Conservation (phyloP, 2,113 vertebrate species). For the Bambusicola thoracicus region DNA sequence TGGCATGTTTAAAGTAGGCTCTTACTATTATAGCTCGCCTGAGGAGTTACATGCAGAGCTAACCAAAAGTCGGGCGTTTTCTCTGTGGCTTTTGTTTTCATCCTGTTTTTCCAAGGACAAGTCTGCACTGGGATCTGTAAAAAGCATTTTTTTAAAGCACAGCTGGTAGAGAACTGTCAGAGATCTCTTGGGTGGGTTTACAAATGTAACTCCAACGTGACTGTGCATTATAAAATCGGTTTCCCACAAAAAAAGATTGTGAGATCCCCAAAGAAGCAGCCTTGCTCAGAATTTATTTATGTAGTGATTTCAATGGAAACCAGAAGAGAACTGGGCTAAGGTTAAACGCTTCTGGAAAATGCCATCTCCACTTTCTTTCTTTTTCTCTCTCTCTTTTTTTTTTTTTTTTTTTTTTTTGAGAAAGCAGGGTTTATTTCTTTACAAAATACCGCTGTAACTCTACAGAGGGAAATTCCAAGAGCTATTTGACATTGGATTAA, state of each 20-base stretch:
- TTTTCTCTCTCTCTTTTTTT: no score
- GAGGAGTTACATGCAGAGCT: background rate
- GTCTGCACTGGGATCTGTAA: background rate
- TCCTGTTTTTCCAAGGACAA: background rate
- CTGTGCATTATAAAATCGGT: background rate
- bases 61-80: background rate
- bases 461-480: background rate
- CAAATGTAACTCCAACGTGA: background rate
- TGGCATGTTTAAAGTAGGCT: background rate
- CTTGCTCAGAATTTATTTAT: background rate
- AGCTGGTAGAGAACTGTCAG: background rate
- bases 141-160: background rate
- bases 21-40: rapidly evolving
- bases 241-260: background rate
- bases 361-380: background rate
- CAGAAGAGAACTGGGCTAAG: background rate
- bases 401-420: background rate
- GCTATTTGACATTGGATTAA: background rate
- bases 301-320: background rate
- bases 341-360: background rate
- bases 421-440: background rate
- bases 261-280: background rate
- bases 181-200: background rate
- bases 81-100: background rate
- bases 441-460: background rate